Base-by-base conservation (phyloP, 2,797 vertebrate genomes). In the Crenichthys baileyi region DNA sequence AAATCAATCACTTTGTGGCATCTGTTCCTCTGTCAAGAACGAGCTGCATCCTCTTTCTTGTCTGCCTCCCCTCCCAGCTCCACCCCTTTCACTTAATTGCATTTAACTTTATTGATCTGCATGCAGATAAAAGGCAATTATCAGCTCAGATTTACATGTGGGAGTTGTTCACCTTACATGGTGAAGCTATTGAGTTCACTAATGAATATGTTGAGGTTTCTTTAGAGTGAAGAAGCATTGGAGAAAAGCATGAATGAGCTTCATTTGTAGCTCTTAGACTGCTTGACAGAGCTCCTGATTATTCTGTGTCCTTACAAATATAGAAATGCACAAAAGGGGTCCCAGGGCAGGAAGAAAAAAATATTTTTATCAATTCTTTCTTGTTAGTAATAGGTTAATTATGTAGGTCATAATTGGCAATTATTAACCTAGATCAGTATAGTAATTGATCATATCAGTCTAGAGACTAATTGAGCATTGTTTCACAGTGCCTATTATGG, bases 101-200 rank as follows among this genome's bases (percentile, higher is more conserved):
- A 90, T 97, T 97, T 95, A 96, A 96, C 96, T 95, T 93, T 95
- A 98, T 99, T 94, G 97, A 98, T 97, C 94, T 87, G 41, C 85
- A 84, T 83, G 55, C 94, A 89, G 91, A 96, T 94, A 96, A 96
- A 97, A 96, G 94, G 93, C 96, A 97, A 96, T 98, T 96, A 97
- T 96, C 94, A 92, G 94, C 91, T 95, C 94, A 94, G 95, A 97
- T 97, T 97, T 97, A 97, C 96, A 97, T 96, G 96, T 94, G 95
- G 92, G 94, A 95, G 95, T 96, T 94, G 92, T 93, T 96, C 96
- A 97, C 96, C 96, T 95, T 95, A 93, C 96, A 94, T 96, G 95
- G 96, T 95, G 95, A 94, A 95, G 95, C 95, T 96, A 96, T 97
- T 95, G 96, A 96, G 95, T 96, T 95, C 93, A 93, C 96, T 94